Evolutionary conservation across 2,797 vertebrate species (phyloP).

Genomic region (Otolemur crassicaudatus): DNA sequence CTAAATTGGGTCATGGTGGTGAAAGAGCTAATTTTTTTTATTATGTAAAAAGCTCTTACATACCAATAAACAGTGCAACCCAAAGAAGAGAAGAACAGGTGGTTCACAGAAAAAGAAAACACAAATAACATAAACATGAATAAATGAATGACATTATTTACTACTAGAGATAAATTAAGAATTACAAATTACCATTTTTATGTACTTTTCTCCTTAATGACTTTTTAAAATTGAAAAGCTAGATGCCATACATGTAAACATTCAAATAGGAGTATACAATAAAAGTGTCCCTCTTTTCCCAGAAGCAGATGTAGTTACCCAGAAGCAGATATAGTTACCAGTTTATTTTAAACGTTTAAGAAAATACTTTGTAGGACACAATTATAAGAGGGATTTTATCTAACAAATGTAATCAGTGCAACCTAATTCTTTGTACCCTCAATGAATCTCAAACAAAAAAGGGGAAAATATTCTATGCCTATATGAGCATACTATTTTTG

Average conservation of each 20-base stretch:
- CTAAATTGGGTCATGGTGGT: neutral
- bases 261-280: neutral
- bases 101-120: neutral
- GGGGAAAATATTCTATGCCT: too few species aligned
- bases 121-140: neutral
- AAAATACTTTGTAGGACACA: neutral
- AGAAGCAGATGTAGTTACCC: neutral
- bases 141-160: neutral
- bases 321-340: neutral
- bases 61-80: neutral
- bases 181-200: neutral
- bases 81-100: neutral
- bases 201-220: neutral
- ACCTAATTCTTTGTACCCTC: too few species aligned
- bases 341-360: neutral
- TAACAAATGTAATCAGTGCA: too few species aligned
- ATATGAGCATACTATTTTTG: too few species aligned
- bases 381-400: too few species aligned
- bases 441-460: too few species aligned
- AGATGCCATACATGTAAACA: neutral
- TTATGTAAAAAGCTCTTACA: neutral
- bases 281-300: neutral
- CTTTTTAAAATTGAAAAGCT: neutral
- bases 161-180: neutral
- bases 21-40: neutral